Conservation (phyloP, 1,140 invertebrate species). For the Drosophila kepulauana region DNA sequence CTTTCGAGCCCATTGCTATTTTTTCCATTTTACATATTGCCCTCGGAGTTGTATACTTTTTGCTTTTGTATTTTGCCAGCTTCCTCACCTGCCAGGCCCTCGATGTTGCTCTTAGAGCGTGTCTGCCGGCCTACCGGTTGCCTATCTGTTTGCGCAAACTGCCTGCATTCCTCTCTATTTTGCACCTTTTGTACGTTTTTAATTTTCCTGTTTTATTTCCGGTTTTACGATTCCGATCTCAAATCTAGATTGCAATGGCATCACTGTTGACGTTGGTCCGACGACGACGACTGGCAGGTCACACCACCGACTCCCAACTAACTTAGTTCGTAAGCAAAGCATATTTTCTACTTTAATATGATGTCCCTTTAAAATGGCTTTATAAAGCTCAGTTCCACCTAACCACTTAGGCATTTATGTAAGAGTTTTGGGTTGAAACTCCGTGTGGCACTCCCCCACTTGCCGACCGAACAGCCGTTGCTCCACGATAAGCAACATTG, state of each 20-base stretch:
- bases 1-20: constrained; percentile 38
- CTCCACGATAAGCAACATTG: constrained; percentile 45
- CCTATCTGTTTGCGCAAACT: constrained; percentile 72
- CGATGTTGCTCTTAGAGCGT: constrained; percentile 60
- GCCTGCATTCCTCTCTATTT: constrained; percentile 62
- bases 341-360: constrained; percentile 45
- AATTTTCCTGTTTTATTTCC: constrained; percentile 85
- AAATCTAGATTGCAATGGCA: constrained; percentile 79
- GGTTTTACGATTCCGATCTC: constrained; percentile 84
- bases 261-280: constrained; percentile 41
- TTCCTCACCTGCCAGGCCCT: constrained; percentile 46
- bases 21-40: constrained; percentile 81
- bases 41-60: constrained; percentile 73
- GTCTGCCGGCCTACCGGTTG: constrained; percentile 56
- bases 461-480: constrained; percentile 8
- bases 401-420: constrained; percentile 2
- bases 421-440: constrained; percentile 17
- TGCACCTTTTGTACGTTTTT: constrained; percentile 85
- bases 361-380: constrained; percentile 37
- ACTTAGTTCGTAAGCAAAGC: constrained; percentile 31
- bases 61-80: constrained; percentile 63
- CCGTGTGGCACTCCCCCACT: constrained; percentile 3
- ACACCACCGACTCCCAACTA: constrained; percentile 16
- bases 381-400: background rate
- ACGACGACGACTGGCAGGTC: constrained; percentile 10